phyloP scores from a whole-genome alignment of 2,797 vertebrate genomes.

The Loris lydekkerianus region DNA sequence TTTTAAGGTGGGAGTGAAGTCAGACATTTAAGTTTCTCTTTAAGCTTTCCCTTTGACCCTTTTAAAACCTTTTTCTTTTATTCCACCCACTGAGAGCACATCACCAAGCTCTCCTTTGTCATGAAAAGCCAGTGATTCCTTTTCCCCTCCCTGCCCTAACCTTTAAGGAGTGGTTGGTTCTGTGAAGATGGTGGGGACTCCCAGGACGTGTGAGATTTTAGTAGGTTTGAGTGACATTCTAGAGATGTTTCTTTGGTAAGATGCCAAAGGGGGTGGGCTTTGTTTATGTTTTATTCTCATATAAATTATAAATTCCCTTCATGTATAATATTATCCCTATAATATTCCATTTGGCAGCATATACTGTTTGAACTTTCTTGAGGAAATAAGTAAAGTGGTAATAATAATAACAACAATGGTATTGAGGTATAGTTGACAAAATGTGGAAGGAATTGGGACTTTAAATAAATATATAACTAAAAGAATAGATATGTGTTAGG shows the following conservation, averaged over 20 bases:
- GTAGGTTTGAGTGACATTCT: conserved; percentile 53
- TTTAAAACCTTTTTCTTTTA: conserved; percentile 67
- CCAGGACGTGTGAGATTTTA: conserved; percentile 66
- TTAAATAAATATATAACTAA: conserved; percentile 27
- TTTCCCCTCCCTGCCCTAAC: conserved; percentile 35
- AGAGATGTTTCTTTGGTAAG: conserved; percentile 21
- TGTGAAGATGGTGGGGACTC: conserved; percentile 51
- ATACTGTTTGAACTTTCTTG: conserved; percentile 53
- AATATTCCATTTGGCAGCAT: neutral
- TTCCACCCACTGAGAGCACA: conserved; percentile 47
- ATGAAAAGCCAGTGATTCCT: conserved; percentile 59
- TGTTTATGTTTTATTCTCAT: conserved; percentile 56
- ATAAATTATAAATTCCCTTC: conserved; percentile 36
- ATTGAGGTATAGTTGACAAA: conserved; percentile 44
- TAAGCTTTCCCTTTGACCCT: conserved; percentile 52
- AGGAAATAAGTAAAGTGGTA: conserved; percentile 47
- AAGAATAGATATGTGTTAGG: neutral
- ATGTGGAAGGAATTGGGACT: neutral
- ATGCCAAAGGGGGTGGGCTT: neutral
- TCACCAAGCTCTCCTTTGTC: conserved; percentile 57
- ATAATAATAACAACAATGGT: neutral
- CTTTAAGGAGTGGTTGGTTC: conserved; percentile 74
- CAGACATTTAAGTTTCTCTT: conserved; percentile 61
- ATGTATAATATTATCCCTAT: neutral
- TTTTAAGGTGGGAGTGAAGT: conserved; percentile 72